Conservation (phyloP, 2,888 invertebrate genomes). For the Monoplex corrugatus region DNA sequence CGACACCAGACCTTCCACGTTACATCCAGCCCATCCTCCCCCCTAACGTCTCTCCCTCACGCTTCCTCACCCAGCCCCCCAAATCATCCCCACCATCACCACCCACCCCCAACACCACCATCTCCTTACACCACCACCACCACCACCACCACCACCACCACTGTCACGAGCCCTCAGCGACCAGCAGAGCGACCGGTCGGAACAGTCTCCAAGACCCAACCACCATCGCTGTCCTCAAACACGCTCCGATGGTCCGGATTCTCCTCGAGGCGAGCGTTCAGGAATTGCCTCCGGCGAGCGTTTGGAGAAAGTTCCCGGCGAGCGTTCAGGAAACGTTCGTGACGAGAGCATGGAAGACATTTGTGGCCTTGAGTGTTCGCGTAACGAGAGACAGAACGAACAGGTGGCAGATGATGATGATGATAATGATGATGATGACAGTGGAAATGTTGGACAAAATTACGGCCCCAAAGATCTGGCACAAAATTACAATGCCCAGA, state of each 20-base stretch:
- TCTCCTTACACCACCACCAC: background rate
- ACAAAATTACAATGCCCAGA: too few species aligned
- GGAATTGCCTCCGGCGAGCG: background rate
- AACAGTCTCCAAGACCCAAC: background rate
- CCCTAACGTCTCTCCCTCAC: slow-evolving; percentile 1
- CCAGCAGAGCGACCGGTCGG: background rate
- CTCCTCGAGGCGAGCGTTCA: too few species aligned
- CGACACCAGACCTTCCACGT: background rate
- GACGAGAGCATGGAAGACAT: too few species aligned
- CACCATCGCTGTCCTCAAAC: background rate
- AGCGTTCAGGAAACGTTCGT: too few species aligned
- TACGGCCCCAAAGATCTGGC: too few species aligned
- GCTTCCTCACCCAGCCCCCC: slow-evolving; percentile 9
- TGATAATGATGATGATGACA: too few species aligned
- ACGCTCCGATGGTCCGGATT: too few species aligned
- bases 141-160: background rate
- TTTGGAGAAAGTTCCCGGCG: background rate
- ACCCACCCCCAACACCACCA: background rate
- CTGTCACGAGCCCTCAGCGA: background rate
- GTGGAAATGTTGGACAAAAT: too few species aligned
- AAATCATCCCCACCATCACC: background rate
- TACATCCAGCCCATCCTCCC: slow-evolving; percentile 19
- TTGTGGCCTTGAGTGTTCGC: too few species aligned
- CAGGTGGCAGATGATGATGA: too few species aligned
- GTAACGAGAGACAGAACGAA: too few species aligned